phyloP scores from a whole-genome alignment of 2,888 invertebrate genomes.

The Caprella mutica region DNA sequence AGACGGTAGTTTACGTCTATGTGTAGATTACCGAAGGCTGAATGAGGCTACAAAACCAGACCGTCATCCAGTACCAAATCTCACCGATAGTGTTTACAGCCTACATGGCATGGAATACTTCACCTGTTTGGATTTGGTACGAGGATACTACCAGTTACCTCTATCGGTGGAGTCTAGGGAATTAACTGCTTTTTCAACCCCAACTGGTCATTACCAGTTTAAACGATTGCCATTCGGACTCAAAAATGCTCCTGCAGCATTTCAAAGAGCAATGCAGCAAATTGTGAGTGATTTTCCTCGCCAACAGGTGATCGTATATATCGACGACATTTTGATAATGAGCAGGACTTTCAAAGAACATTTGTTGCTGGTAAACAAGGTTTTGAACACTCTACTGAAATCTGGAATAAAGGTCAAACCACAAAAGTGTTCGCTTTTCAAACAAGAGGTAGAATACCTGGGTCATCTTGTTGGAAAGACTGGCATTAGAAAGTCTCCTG shows the following conservation, averaged over 20 bases:
- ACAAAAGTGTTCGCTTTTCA: neutral
- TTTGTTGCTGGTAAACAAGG: neutral
- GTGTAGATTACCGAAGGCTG: conserved; percentile 2
- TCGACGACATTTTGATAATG: conserved; percentile 1
- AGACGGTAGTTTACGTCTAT: neutral
- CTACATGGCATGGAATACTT: conserved; percentile 7
- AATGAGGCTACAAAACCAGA: neutral
- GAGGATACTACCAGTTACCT: neutral
- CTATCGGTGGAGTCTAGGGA: neutral
- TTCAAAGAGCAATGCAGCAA: neutral
- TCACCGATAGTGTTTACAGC: neutral
- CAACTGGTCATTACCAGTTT: neutral
- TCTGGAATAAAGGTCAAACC: neutral
- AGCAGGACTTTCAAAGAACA: neutral
- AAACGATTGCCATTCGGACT: neutral
- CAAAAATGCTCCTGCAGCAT: neutral
- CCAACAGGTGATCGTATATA: neutral
- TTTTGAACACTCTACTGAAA: neutral
- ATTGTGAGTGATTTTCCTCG: neutral
- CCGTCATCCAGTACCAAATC: neutral
- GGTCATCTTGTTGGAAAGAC: neutral
- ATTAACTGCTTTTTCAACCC: neutral
- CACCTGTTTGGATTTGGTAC: neutral
- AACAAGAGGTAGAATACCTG: neutral
- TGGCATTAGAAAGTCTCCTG: neutral